Evolutionary conservation across 2,888 invertebrate species (phyloP).

Genomic region (Tineola bisselliella): DNA sequence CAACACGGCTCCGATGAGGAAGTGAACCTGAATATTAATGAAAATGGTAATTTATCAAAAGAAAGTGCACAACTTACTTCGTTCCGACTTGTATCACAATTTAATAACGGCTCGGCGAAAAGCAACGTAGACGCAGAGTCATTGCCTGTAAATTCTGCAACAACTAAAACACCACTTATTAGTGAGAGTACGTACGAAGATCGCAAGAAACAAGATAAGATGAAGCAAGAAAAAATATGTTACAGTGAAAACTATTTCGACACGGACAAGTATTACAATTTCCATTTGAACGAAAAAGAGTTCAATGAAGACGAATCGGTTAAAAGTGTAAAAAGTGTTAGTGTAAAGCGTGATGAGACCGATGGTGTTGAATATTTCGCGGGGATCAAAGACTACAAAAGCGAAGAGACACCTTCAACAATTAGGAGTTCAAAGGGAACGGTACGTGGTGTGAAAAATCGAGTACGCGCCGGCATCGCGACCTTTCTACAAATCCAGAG

Average conservation of each 20-base stretch:
- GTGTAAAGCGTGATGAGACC: slow-evolving; percentile 48
- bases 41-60: slow-evolving; percentile 53
- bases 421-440: slow-evolving; percentile 93
- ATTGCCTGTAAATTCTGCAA: slow-evolving; percentile 30
- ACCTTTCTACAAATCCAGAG: slow-evolving; percentile 90
- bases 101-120: slow-evolving; percentile 45
- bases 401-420: slow-evolving; percentile 73
- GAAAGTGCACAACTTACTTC: slow-evolving; percentile 62
- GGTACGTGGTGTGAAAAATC: slow-evolving; percentile 92
- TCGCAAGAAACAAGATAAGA: slow-evolving; percentile 61
- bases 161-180: slow-evolving; percentile 56
- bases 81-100: slow-evolving; percentile 62
- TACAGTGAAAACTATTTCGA: slow-evolving; percentile 72
- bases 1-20: slow-evolving; percentile 30
- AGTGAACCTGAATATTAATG: slow-evolving; percentile 56
- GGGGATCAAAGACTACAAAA: slow-evolving; percentile 78
- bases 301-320: slow-evolving; percentile 50
- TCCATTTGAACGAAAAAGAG: slow-evolving; percentile 81
- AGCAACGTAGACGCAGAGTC: slow-evolving; percentile 37
- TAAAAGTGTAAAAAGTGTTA: slow-evolving; percentile 52
- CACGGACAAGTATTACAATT: slow-evolving; percentile 82
- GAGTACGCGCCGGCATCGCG: slow-evolving; percentile 93
- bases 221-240: slow-evolving; percentile 50
- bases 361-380: slow-evolving; percentile 78
- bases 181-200: slow-evolving; percentile 77